Percentiles rank a stretch among this genome's conserved stretches.
phyloP scores from a whole-genome alignment of 2,113 vertebrate genomes.

The Strix aluco region DNA sequence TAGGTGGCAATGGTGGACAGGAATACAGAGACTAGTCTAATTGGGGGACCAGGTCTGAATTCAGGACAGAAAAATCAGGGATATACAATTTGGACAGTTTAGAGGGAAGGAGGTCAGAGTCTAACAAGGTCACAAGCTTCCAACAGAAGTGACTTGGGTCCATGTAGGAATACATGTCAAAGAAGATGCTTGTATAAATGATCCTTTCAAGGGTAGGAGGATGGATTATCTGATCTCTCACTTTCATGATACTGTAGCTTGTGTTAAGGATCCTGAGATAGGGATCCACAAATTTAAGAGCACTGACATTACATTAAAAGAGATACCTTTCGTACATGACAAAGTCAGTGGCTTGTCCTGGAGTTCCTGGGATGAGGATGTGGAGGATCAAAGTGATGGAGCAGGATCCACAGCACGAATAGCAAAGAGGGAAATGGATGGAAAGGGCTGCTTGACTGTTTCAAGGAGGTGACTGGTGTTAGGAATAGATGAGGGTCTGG shows the following conservation, averaged over 20 bases:
- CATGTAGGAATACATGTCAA: neutral
- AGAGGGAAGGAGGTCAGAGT: neutral
- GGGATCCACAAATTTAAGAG: neutral
- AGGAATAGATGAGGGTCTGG: neutral
- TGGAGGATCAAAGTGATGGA: neutral
- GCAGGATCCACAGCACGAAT: neutral
- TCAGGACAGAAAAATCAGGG: neutral
- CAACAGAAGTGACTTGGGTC: neutral
- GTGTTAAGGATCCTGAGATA: neutral
- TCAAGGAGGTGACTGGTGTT: neutral
- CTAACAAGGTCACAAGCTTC: neutral
- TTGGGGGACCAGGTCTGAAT: neutral
- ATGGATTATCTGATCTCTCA: neutral
- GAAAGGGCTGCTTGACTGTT: neutral
- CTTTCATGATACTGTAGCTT: neutral
- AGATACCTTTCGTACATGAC: neutral
- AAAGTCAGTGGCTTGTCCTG: neutral
- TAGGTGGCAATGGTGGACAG: neutral
- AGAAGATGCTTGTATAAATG: neutral
- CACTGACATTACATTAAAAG: neutral
- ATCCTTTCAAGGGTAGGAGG: neutral
- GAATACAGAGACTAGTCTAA: neutral
- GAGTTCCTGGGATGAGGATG: neutral
- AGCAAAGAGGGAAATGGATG: neutral
- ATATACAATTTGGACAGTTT: neutral